phyloP scores from a whole-genome alignment of 2,888 invertebrate genomes.

The Ceraclea dissimilis region DNA sequence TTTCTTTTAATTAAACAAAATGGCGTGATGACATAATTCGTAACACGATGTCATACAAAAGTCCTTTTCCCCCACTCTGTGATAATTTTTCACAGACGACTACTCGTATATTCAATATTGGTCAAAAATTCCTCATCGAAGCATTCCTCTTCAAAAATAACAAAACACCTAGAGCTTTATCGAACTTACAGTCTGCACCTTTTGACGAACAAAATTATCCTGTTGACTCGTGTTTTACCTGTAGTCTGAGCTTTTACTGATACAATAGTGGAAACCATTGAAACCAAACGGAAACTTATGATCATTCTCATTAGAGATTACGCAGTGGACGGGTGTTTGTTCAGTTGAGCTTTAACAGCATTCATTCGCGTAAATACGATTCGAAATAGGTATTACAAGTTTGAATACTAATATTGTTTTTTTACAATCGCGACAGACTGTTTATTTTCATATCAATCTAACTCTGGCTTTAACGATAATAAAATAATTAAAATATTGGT shows the following conservation, averaged over 20 bases:
- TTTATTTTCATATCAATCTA: no score
- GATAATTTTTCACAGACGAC: neutral
- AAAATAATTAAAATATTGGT: no score
- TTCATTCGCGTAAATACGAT: no score
- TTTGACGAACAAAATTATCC: neutral
- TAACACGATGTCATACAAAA: conserved; percentile 16
- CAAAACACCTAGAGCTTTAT: neutral
- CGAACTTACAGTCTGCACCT: neutral
- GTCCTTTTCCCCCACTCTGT: conserved; percentile 9
- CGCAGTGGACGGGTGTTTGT: neutral
- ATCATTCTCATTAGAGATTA: neutral
- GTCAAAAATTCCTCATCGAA: neutral
- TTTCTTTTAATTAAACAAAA: conserved; percentile 7
- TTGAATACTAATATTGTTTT: no score
- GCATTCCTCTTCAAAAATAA: neutral
- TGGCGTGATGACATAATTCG: conserved; percentile 13
- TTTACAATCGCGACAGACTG: no score
- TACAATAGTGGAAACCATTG: no score
- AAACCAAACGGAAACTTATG: neutral
- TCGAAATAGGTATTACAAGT: no score
- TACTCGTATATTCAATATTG: neutral
- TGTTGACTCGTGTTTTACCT: neutral
- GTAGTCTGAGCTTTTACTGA: neutral
- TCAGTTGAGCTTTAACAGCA: no score
- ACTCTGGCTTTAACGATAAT: no score